A percentile compares a stretch with the other conserved stretches of the same genome.
phyloP scores from a whole-genome alignment of 2,113 vertebrate genomes.

The Gambusia affinis region DNA sequence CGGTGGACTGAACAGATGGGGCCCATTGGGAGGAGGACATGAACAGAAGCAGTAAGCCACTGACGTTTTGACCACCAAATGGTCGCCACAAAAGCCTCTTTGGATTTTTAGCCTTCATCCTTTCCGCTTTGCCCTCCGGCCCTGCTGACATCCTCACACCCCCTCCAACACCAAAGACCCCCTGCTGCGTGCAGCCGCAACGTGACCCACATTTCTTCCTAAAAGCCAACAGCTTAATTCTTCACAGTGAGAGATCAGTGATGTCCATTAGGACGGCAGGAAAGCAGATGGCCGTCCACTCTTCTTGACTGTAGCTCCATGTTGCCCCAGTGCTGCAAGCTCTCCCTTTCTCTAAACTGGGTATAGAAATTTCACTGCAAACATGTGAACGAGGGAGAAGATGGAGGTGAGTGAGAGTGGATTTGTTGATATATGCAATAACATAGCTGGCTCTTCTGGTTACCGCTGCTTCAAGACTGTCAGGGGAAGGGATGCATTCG shows the following conservation, averaged over 20 bases:
- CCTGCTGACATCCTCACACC: slow-evolving; percentile 20
- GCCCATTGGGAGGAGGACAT: not conserved
- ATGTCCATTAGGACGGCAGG: slow-evolving; percentile 62
- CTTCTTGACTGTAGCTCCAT: slow-evolving; percentile 39
- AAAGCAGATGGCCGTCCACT: slow-evolving; percentile 67
- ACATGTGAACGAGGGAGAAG: slow-evolving; percentile 4
- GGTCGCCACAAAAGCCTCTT: slow-evolving; percentile 33
- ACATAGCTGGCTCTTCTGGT: slow-evolving; percentile 54
- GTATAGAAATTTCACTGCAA: not conserved
- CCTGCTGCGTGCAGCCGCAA: slow-evolving; percentile 13
- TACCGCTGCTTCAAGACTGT: slow-evolving; percentile 61
- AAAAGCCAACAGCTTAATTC: slow-evolving; percentile 70
- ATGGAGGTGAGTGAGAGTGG: not conserved
- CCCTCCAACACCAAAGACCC: slow-evolving; percentile 11
- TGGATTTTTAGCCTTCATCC: slow-evolving; percentile 26
- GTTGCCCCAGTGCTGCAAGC: slow-evolving; percentile 39
- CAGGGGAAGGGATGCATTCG: slow-evolving; percentile 52
- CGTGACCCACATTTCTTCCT: slow-evolving; percentile 62
- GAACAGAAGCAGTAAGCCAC: slow-evolving; percentile 10
- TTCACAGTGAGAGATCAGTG: slow-evolving; percentile 59
- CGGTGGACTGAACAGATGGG: not conserved
- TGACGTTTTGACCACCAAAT: slow-evolving; percentile 15
- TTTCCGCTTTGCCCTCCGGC: slow-evolving; percentile 8
- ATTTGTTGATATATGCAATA: slow-evolving; percentile 9
- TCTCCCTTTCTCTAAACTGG: slow-evolving; percentile 5